Evolutionary conservation across 2,797 vertebrate species (phyloP), one percentile per base, ranked within the genome.

Genomic region (Synaphobranchus kaupii): DNA sequence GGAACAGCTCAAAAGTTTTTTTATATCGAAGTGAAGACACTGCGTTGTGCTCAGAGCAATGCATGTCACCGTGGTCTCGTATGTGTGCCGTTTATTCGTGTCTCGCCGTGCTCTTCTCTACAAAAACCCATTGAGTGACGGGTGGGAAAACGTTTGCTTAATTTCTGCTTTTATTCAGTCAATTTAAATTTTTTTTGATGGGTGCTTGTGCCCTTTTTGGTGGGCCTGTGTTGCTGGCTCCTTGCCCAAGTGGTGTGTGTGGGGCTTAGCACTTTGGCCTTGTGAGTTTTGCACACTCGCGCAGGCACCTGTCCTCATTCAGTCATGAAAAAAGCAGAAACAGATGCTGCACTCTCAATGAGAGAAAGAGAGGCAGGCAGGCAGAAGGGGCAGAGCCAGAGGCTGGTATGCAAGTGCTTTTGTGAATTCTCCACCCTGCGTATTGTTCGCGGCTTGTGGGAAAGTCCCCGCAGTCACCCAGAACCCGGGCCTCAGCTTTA

Each of bases 1-100:
- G 66, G 81, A 84, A 54, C 50, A 50, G 86, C 85, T 56, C 78
- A 84, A 88, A 90, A 48, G 1, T 82, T 22, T 52, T 50, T 48
- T 82, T 82, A 56, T 84, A 56, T 84, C 13, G 22, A n/a, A 48
- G 48, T 54, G 8, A 10, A 25, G 6, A 52, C 10, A 4, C 1
- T 50, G 31, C 15, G 39, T 81, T 9, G 31, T 17, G 31, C 22
- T 48, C 4, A 15, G 31, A 73, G 44, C 8, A 44, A 78, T 39
- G 73, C 17, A 47, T 17, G 34, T 47, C 0, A 28, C 28, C 28
- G n/a, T 71, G 66, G n/a, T 8, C 66, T 12, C 12, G n/a, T 5
- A 8, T 31, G 28, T 34, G 66, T 28, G 7, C 3, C 10, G 28
- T 34, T 34, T 9, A 1, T 80, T 80, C 34, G 44, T 78, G 9